Percentiles rank a stretch among this genome's conserved stretches.
Evolutionary conservation across 2,113 vertebrate species (phyloP).

Genomic region (Tachysurus fulvidraco): DNA sequence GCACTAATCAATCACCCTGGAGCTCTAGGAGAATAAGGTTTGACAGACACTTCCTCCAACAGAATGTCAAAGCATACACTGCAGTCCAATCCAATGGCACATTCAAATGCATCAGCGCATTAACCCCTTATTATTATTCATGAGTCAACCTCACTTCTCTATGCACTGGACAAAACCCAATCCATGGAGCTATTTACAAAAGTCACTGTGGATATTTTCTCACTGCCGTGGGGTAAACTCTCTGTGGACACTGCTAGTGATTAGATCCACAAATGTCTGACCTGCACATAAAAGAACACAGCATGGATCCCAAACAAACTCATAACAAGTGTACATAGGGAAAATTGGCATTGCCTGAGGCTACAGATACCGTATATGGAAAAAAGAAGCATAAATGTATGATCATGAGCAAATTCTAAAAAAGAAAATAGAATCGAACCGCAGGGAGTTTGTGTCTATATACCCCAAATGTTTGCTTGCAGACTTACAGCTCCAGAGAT

Average conservation of each 20-base stretch:
- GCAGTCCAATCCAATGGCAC: conserved; percentile 60
- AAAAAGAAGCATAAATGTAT: neutral
- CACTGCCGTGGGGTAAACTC: conserved; percentile 42
- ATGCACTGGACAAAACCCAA: conserved; percentile 58
- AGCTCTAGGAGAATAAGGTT: conserved; percentile 40
- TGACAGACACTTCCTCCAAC: conserved; percentile 66
- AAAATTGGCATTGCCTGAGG: conserved; percentile 12
- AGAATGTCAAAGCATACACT: conserved; percentile 67
- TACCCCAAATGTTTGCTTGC: neutral
- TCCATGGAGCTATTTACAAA: conserved; percentile 63
- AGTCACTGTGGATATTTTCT: conserved; percentile 57
- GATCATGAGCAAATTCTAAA: neutral
- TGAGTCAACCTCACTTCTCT: conserved; percentile 53
- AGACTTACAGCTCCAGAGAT: neutral
- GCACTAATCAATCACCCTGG: conserved; percentile 38
- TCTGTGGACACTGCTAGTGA: conserved; percentile 49
- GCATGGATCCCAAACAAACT: conserved; percentile 22
- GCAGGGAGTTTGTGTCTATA: neutral
- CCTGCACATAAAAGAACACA: conserved; percentile 16
- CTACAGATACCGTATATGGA: neutral
- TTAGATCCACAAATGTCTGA: conserved; percentile 38
- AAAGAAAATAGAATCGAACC: neutral
- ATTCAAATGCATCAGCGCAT: conserved; percentile 64
- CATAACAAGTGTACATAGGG: conserved; percentile 14
- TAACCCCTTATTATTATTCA: conserved; percentile 64